Evolutionary conservation across 1,140 invertebrate genomes (phyloP).

Genomic region (Drosophila bipectinata): DNA sequence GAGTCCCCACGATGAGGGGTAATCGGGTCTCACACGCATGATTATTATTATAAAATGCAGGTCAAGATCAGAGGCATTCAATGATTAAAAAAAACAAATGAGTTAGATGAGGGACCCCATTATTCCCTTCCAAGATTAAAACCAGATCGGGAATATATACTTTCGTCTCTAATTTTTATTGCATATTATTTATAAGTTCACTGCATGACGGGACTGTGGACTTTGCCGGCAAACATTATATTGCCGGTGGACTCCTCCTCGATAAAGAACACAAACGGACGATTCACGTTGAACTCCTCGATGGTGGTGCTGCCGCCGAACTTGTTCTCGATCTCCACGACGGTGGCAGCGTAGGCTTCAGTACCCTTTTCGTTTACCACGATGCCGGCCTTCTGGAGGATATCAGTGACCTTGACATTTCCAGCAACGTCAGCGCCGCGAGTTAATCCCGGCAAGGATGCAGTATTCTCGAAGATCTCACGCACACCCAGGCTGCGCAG

Average conservation of each 20-base stretch:
- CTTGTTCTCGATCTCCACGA: constrained; percentile 89
- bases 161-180: constrained; percentile 35
- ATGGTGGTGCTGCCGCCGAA: constrained; percentile 86
- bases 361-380: constrained; percentile 94
- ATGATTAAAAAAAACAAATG: not conserved
- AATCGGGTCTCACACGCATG: constrained; percentile 15
- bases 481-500: constrained; percentile 89
- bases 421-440: constrained; percentile 84
- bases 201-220: constrained; percentile 85
- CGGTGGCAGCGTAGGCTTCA: constrained; percentile 90
- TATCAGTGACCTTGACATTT: constrained; percentile 88
- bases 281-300: constrained; percentile 87
- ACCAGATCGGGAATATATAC: not conserved
- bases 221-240: constrained; percentile 89
- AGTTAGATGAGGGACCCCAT: not conserved
- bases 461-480: constrained; percentile 88
- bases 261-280: constrained; percentile 92
- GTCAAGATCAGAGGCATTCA: constrained; percentile 44
- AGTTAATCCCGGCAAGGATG: constrained; percentile 88
- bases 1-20: constrained; percentile 7
- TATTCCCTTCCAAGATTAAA: not conserved
- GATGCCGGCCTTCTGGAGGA: constrained; percentile 92
- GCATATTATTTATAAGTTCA: constrained; percentile 24
- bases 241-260: constrained; percentile 89
- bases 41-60: constrained; percentile 44